These are phyloP conservation scores for Anoplolepis gracilipes DNA, from an alignment of 1,140 invertebrate genomes.

Conservation along the genomic window DNA sequence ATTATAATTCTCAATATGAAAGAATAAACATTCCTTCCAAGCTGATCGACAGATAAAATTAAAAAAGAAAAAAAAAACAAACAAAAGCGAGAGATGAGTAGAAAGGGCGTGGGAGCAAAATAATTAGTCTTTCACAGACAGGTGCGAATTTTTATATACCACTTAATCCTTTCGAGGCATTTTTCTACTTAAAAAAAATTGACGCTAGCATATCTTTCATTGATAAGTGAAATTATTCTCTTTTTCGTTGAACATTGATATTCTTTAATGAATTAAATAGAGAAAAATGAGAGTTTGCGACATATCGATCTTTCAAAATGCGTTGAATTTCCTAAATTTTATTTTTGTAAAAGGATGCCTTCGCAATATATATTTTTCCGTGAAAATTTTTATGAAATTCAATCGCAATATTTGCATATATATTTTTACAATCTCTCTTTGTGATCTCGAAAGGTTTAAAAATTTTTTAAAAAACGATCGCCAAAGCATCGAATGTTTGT, in stretches of 20 bases:
- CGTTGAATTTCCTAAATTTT: constrained; percentile 7
- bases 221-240: constrained; percentile 9
- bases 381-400: background rate
- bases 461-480: background rate
- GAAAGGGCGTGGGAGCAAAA: constrained; percentile 24
- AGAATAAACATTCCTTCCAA: constrained; percentile 52
- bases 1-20: constrained; percentile 37
- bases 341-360: background rate
- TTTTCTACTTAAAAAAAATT: constrained; percentile 41
- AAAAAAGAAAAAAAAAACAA: background rate
- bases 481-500: constrained; percentile 19
- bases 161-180: constrained; percentile 26
- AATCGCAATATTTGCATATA: background rate
- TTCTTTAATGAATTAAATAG: constrained; percentile 21
- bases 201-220: constrained; percentile 46
- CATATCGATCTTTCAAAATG: constrained; percentile 38
- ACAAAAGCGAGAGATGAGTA: background rate
- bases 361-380: constrained; percentile 5
- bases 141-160: constrained; percentile 36
- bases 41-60: constrained; percentile 35
- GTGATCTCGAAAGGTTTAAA: constrained; percentile 27
- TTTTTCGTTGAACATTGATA: constrained; percentile 3
- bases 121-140: constrained; percentile 13
- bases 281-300: background rate
- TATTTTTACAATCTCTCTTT: background rate